Evolutionary conservation across 2,113 vertebrate species (phyloP).

Genomic region (Gadus chalcogrammus): DNA sequence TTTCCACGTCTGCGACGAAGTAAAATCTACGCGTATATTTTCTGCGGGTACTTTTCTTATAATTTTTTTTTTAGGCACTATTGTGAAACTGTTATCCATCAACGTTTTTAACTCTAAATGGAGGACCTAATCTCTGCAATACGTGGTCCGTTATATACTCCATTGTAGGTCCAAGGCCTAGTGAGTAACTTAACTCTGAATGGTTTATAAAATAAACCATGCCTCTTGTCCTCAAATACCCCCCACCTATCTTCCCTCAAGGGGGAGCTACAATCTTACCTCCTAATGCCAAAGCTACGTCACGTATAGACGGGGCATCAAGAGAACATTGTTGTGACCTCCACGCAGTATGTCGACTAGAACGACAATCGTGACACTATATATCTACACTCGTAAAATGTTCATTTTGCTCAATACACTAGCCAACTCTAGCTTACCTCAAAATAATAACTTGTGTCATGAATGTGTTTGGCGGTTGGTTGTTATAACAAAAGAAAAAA

Average conservation of each 20-base stretch:
- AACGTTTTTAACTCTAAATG: conserved; percentile 42
- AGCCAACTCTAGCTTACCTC: conserved; percentile 65
- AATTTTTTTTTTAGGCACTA: conserved; percentile 30
- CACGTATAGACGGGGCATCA: conserved; percentile 49
- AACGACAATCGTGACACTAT: conserved; percentile 24
- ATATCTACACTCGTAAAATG: conserved; percentile 18
- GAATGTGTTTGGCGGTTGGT: conserved; percentile 29
- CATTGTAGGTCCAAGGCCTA: conserved; percentile 49
- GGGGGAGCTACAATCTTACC: conserved; percentile 47
- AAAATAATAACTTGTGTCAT: conserved; percentile 46
- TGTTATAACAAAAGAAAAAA: background rate
- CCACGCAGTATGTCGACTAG: conserved; percentile 16
- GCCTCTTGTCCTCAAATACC: conserved; percentile 34
- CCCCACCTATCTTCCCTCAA: background rate
- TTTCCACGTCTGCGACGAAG: background rate
- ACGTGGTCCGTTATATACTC: conserved; percentile 42
- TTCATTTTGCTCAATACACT: conserved; percentile 59
- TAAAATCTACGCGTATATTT: background rate
- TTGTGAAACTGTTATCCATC: conserved; percentile 43
- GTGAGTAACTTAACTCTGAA: conserved; percentile 24
- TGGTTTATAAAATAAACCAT: conserved; percentile 66
- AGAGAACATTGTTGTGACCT: conserved; percentile 18
- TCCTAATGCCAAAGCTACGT: conserved; percentile 73
- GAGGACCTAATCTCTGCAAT: conserved; percentile 37
- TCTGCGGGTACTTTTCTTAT: conserved; percentile 41